Evolutionary conservation across 2,888 invertebrate genomes (phyloP).

Genomic region (Hirtodrosophila histrioides): DNA sequence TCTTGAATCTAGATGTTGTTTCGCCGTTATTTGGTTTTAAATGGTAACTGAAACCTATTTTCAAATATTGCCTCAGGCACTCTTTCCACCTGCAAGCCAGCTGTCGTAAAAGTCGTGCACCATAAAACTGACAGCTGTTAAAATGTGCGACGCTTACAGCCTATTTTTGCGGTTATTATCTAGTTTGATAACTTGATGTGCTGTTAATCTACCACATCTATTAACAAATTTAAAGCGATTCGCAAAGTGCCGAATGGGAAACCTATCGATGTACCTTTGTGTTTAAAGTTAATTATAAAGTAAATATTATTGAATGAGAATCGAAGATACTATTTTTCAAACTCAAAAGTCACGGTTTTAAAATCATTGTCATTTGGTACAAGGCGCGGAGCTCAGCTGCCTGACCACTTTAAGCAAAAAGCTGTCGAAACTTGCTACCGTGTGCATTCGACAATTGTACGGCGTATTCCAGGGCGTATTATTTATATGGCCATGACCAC

Average conservation of each 20-base stretch:
- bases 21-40: slow-evolving; percentile 69
- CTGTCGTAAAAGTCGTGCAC: slow-evolving; percentile 79
- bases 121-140: slow-evolving; percentile 79
- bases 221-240: slow-evolving; percentile 9
- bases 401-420: slow-evolving; percentile 33
- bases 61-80: slow-evolving; percentile 59
- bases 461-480: slow-evolving; percentile 44
- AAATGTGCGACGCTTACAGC: slow-evolving; percentile 50
- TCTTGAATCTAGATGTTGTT: too few relatives aligned
- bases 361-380: neutral
- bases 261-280: slow-evolving; percentile 22
- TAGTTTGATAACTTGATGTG: slow-evolving; percentile 70
- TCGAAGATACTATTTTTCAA: too few relatives aligned
- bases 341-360: too few relatives aligned
- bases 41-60: slow-evolving; percentile 78
- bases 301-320: too few relatives aligned
- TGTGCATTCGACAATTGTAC: slow-evolving; percentile 30
- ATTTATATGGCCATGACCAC: slow-evolving; percentile 38
- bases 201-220: slow-evolving; percentile 51
- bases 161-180: slow-evolving; percentile 29
- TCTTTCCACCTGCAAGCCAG: slow-evolving; percentile 24
- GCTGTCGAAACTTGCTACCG: slow-evolving; percentile 23
- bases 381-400: slow-evolving; percentile 32
- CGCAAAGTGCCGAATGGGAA: slow-evolving; percentile 8
- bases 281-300: too few relatives aligned